These are phyloP conservation scores for Orientallactaga bullata DNA, from an alignment of 2,113 vertebrate species.

Conservation along the genomic window DNA sequence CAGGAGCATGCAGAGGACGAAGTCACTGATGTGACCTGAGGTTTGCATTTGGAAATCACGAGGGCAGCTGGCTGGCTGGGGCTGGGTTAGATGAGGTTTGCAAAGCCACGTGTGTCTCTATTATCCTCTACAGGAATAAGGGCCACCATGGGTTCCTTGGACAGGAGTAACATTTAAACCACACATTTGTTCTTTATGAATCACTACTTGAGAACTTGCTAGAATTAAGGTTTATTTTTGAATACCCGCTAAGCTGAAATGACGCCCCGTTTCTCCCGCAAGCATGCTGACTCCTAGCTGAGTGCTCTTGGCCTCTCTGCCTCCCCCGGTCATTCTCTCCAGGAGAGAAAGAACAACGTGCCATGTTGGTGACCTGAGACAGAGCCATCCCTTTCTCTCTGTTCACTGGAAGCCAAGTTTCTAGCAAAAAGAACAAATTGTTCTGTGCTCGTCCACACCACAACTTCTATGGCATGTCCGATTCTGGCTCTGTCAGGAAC, in stretches of 20 bases:
- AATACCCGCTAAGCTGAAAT: neutral
- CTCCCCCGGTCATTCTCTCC: neutral
- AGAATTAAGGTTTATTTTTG: neutral
- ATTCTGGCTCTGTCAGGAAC: neutral
- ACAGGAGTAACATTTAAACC: neutral
- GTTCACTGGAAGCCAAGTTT: neutral
- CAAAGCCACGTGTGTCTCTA: neutral
- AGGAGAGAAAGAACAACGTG: too few relatives aligned
- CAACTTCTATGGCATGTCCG: neutral
- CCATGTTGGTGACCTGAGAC: neutral
- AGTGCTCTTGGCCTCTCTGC: neutral
- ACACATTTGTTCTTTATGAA: neutral
- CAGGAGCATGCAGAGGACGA: neutral
- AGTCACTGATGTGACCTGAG: neutral
- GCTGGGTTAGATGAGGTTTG: neutral
- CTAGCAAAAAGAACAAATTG: neutral
- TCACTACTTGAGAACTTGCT: neutral
- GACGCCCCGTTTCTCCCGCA: neutral
- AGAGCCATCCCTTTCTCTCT: neutral
- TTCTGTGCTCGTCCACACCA: neutral
- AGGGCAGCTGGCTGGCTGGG: neutral
- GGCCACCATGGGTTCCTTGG: neutral
- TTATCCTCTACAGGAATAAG: neutral
- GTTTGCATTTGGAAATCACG: neutral
- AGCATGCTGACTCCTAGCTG: neutral